Percentiles rank a stretch among this genome's conserved stretches.
Conservation (phyloP, 2,113 vertebrate species). For the Casuarius casuarius region DNA sequence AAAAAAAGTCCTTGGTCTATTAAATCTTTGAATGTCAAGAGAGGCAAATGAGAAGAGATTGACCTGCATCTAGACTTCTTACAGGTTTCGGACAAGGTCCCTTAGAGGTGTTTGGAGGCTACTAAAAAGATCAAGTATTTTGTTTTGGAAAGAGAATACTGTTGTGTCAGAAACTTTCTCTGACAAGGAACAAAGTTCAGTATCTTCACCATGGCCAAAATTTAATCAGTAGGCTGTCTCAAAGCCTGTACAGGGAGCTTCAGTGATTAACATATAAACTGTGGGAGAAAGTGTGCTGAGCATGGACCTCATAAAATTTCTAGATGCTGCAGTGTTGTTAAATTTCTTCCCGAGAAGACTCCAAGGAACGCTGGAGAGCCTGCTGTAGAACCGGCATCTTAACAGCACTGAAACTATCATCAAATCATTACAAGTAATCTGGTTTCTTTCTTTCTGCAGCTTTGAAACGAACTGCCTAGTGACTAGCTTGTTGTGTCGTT, state of each 20-base stretch:
- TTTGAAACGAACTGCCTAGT: not conserved
- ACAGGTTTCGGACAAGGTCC: not conserved
- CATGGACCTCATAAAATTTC: rapidly evolving
- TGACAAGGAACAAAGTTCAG: not conserved
- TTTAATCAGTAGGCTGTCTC: not conserved
- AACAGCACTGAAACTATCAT: too few relatives aligned
- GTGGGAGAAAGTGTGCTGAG: too few relatives aligned
- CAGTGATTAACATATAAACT: rapidly evolving
- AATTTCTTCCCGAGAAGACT: not conserved
- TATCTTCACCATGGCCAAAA: not conserved
- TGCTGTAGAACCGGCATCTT: not conserved
- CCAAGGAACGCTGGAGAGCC: rapidly evolving
- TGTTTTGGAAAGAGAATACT: not conserved
- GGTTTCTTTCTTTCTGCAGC: not conserved
- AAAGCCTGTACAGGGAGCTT: not conserved
- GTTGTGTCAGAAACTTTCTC: not conserved
- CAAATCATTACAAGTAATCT: not conserved
- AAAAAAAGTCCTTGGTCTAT: not conserved
- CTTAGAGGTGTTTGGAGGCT: not conserved
- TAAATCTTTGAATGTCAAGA: not conserved
- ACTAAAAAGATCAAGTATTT: not conserved
- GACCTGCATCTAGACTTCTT: not conserved
- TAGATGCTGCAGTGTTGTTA: not conserved
- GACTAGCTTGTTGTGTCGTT: not conserved
- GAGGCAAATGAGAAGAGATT: rapidly evolving